Base-by-base conservation (phyloP, 2,113 vertebrate species). In the Cinclus cinclus region DNA sequence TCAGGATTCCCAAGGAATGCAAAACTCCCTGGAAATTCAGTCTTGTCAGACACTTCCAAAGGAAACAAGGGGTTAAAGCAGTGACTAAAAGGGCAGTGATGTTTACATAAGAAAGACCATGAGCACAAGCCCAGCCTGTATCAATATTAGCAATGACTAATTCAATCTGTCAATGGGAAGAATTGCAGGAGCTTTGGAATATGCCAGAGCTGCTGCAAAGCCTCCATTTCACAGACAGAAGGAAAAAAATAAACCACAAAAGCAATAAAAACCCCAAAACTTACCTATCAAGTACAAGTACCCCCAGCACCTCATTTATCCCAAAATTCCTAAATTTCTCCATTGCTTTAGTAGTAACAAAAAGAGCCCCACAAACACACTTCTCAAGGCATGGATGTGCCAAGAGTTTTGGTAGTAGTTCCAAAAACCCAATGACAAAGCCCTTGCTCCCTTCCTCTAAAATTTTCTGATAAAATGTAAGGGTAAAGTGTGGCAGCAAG, bases 121-220 rank as follows among this genome's bases (percentile, higher is more conserved):
- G 47, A 93, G 77, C 77, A 85, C 69, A 78, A 86, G 50, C 33
- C 64, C 68, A 90, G 90, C 28, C 75, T 94, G 74, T 35, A 83
- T 93, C 90, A 94, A 84, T 86, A 95, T 92, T 90, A 97, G 95
- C 92, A 92, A 87, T 91, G 84, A 79, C 63, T 95, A 89, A 82
- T 88, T 94, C 79, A 81, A 53, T 96, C 87, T 92, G 94, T 92
- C 92, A 64, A 81, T 28, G 50, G 73, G 80, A 97, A 95, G 93
- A 93, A 83, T 77, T 92, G 87, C 1, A 21, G 91, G 83, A 96
- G 73, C 70, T 80, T 82, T 70, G 60, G 62, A 82, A 86, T 65
- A 78, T 1, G 8, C 69, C 47, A 83, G 81, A 82, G 82, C 87
- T 95, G 89, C 77, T 85, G 85, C 95, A 96, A 95, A 96, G 80